Evolutionary conservation across 1,140 invertebrate genomes (phyloP), one percentile per base, ranked within the genome.

Genomic region (Probaryconus sp.): DNA sequence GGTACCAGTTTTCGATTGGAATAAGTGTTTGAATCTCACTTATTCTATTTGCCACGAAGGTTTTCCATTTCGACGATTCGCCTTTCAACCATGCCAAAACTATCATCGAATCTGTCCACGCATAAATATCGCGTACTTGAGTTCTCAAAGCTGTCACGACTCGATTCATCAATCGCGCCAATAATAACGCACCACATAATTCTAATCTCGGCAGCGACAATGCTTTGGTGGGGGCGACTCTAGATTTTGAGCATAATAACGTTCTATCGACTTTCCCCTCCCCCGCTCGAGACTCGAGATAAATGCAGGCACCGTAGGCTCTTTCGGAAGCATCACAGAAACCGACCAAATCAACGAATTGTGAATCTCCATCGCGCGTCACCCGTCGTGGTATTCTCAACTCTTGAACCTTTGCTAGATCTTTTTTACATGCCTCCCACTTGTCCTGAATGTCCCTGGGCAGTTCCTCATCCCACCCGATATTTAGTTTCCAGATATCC

Each of bases 201-300:
- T 85, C 80, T n/a, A 85, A 38, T 37, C 80, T 28, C 13, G 81
- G 83, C 9, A 86, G 9, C 2, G 81, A 72, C 5, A 63, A 13
- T 14, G 13, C 51, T 73, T 81, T 83, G 6, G 82, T 24, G 0
- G 83, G 83, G 5, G 81, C 79, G 9, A 87, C 76, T 45, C 75
- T 71, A 14, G 83, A 80, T 67, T 84, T 85, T 3, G 82, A 64
- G 18, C 35, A 55, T 5, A 56, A 18, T 2, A 56, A 13, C 1
- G 33, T 10, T 4, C 13, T n/a, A 10, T 2, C 5, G 4, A 14
- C 21, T 33, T 10, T 20, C 4, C 9, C 20, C 20, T 10, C 47
- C 20, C 11, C 11, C 13, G 5, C 17, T 1, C 2, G 5, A 18
- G 16, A 17, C 16, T 11, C 3, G 11, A 56, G 2, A 18, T 56